Base-by-base conservation (phyloP, 2,113 vertebrate species). In the Penelope pileata region DNA sequence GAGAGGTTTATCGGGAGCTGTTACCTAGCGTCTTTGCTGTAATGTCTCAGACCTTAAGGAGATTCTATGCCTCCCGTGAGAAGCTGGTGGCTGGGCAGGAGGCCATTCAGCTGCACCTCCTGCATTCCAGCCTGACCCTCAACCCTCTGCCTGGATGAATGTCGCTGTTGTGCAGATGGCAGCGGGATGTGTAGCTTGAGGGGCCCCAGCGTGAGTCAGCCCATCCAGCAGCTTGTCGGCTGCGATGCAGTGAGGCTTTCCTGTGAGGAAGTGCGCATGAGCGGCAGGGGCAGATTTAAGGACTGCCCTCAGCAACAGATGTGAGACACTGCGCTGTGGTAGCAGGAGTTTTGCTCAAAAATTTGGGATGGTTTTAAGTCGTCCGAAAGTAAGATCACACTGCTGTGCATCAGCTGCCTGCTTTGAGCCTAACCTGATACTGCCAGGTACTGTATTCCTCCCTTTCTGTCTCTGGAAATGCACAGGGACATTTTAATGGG, bases 391-490 rank as follows among this genome's bases (percentile, higher is more conserved):
- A 74, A 80, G 26, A 5, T 88, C 51, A 10, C 3, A 1, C 7
- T 66, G 42, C 60, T 23, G 72, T 64, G 14, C 26, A 3, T 12
- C 75, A 36, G 45, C 88, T 68, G 47, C 48, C 88, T 93, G 34
- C 60, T 88, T 48, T 60, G 54, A 62, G 22, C 4, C 1, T 30
- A 40, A 51, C 30, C 63, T 70, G 22, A 88, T n/a, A 43, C 27
- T 23, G 24, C 29, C 78, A 97, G 97, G 96, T 97, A 96, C 23
- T 0, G 88, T 96, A 88, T 67, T 91, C n/a, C 9, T 94, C 21
- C 10, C 16, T 96, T 93, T 15, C 12, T 94, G 11, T 27, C 23
- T 26, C 22, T 34, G 43, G 45, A 89, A 95, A 75, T 5, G 6
- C 32, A 43, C 3, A 34, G 34, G 48, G 78, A 66, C 75, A 47